Evolutionary conservation across 2,797 vertebrate species (phyloP), one percentile per base, ranked within the genome.

Genomic region (Pterois miles): DNA sequence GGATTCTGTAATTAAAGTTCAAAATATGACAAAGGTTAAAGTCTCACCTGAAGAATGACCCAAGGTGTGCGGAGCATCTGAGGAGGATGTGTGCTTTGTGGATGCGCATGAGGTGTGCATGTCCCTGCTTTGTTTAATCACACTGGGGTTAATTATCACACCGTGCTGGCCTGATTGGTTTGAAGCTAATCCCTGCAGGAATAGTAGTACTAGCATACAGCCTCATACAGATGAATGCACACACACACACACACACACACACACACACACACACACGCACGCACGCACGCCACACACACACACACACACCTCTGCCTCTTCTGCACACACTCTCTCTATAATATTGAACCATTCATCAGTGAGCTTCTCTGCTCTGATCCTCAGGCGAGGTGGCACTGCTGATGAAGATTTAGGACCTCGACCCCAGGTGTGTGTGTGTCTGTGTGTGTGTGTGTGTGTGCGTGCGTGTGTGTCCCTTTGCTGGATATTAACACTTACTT

Each of bases 341-440:
- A 80, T 69, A 83, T 25, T 74, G n/a, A 82, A 65, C 60, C 76
- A 86, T 91, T 88, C 73, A 77, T 88, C 88, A 88, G 78, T 75
- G 81, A 67, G 68, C 82, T 89, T 87, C 79, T 78, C 69, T 73
- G 75, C 76, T 82, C 74, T 68, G 67, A 87, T 77, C 74, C 78
- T 83, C 56, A 14, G 86, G 80, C 60, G 59, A 76, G 74, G 74
- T 68, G 74, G 79, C 82, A 59, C 29, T 38, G 69, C 80, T 91
- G 89, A 91, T 91, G 84, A 90, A 86, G 87, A 92, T 91, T 89
- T 86, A 88, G 79, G 76, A 89, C 68, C 75, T 59, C 25, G 5
- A 62, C 75, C 50, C 36, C 22, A 52, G 22, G 31, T 76, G 40
- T 77, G 72, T 65, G 9, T 16, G 52, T 53, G 13, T 71, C 68